Evolutionary conservation across 2,888 invertebrate species (phyloP), one percentile per base, ranked within the genome.

Genomic region (Mylabris sibirica): DNA sequence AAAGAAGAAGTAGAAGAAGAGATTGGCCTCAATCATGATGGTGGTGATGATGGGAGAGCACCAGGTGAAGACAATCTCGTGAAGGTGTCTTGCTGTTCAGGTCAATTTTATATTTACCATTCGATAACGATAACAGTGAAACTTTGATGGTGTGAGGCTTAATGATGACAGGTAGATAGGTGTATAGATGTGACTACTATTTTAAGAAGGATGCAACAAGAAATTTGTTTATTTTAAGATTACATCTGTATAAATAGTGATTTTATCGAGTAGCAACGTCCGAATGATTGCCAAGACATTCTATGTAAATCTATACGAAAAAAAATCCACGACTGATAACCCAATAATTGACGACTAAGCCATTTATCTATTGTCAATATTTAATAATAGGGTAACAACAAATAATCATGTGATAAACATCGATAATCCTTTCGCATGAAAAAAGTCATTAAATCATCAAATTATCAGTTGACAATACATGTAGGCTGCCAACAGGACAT

Each of bases 201-300:
- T 53, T 53, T 53, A 53, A 53, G 49, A n/a, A 49, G 11, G 12
- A 24, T 24, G 3, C 53, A 53, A 22, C 53, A 53, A 53, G 12
- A 53, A 53, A 53, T 53, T 53, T 22, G 53, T 53, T 24, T 53
- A 53, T 53, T 53, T 53, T 24, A 8, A 53, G 24, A 24, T 53
- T 53, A 53, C 12, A 12, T 24, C 12, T 22, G 22, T 53, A 53
- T 53, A 53, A 53, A 53, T 53, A 44, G 53, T 53, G 20, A 24
- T 3, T 53, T 53, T 11, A 53, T 24, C 11, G 9, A 53, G 22
- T 24, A 53, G 20, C 22, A 53, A 11, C 24, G 24, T 4, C 22
- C 22, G 53, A 24, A 24, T 53, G 53, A 53, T 53, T 53, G 53
- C 49, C 53, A 53, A 53, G 12, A 53, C 24, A 24, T 24, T 22